These are phyloP conservation scores for Coracias cyanogaster DNA, from an alignment of 2,797 vertebrate genomes.

Conservation along the genomic window DNA sequence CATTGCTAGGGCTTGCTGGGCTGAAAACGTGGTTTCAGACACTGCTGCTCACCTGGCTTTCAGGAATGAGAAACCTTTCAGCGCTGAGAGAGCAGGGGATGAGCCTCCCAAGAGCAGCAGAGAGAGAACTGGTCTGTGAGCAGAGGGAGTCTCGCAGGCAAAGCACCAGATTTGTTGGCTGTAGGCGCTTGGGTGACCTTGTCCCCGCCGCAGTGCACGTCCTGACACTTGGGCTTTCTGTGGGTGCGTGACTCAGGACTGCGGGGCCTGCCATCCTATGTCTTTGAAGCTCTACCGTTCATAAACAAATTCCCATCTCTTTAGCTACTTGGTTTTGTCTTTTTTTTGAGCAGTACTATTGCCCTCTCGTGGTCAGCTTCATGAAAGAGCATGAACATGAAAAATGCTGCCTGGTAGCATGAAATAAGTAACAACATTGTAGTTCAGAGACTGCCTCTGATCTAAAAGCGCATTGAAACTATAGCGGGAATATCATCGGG, in stretches of 20 bases:
- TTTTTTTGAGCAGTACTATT: not conserved
- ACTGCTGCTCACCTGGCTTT: not conserved
- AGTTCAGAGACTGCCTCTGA: not conserved
- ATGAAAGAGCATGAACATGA: not conserved
- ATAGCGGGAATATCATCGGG: not conserved
- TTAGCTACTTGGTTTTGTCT: not conserved
- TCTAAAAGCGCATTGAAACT: not conserved
- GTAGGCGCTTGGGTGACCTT: not conserved
- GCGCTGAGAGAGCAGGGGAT: not conserved
- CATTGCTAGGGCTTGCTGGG: not conserved
- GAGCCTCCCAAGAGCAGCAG: not conserved
- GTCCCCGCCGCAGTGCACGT: not conserved
- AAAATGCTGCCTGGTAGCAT: not conserved
- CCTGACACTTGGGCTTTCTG: not conserved
- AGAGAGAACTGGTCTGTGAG: not conserved
- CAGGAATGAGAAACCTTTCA: not conserved
- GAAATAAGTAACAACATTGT: not conserved
- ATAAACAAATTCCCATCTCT: not conserved
- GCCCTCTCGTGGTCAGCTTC: conserved; percentile 38
- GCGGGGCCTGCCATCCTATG: not conserved
- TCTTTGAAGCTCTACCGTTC: not conserved
- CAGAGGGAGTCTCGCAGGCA: not conserved
- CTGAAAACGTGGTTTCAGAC: not conserved
- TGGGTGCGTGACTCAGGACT: not conserved
- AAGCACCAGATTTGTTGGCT: not conserved